Evolutionary conservation across 2,113 vertebrate species (phyloP), one percentile per base, ranked within the genome.

Genomic region (Asarcornis scutulata): DNA sequence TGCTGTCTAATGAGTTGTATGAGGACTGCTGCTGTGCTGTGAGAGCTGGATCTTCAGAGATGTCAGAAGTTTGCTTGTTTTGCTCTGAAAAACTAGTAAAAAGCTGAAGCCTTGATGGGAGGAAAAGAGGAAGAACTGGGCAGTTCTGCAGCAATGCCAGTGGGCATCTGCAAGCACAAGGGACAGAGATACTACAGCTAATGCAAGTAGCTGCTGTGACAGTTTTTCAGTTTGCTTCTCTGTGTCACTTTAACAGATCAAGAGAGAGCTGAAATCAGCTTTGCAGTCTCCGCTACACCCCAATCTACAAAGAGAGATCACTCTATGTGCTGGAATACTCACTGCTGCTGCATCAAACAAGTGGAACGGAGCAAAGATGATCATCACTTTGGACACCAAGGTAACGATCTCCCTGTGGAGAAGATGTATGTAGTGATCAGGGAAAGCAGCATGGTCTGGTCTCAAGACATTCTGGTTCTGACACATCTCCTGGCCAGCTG

Each of bases 321-420:
- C 86, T 68, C 11, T 74, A 6, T 1, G 0, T 13, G 48, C 52
- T 20, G 73, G 62, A 80, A 92, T 95, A 98, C 98, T 97, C 88
- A 98, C 98, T 16, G 96, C 98, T 34, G 93, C 95, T 15, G 97
- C 98, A 76, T 98, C 98, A 29, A 98, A 95, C 25, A 98, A 67
- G 86, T 97, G 98, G 81, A 97, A 98, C 0, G 97, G 97, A 44
- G 85, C 83, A 10, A 98, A 98, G 75, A 98, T 81, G 36, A 95
- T 88, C 97, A 98, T 96, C 77, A 97, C 97, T 72, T 88, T 97
- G 89, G 97, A 96, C 86, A 98, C 98, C 75, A 98, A 82, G 89
- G 48, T 44, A 75, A 95, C 34, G 2, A 98, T 96, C 9, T 95
- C 95, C 91, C 98, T 98, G 96, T 90, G 27, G 62, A 79, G 73